Base-by-base conservation (phyloP, 2,888 invertebrate species). In the Prosapia bicincta region DNA sequence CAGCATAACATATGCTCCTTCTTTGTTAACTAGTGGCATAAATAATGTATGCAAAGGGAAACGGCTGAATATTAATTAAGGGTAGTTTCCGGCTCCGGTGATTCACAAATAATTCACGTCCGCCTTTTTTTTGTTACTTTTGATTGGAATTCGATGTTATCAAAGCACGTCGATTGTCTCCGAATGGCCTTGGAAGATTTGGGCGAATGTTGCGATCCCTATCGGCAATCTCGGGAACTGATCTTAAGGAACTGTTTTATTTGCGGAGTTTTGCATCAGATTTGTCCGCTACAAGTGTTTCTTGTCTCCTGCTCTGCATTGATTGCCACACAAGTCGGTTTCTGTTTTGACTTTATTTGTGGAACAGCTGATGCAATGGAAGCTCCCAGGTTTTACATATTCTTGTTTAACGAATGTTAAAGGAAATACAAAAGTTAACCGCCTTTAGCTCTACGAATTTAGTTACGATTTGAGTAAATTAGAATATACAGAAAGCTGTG, bases 51-150 rank as follows among this genome's bases (percentile, higher is more conserved):
- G 72, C 72, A 30, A 20, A 65, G 72, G 28, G 25, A 66, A 26
- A 72, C 66, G 30, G 66, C 72, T 54, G 72, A 72, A 72, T 72
- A 72, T 72, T 72, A 72, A 72, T 38, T 72, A 38, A 32, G 26
- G 13, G 20, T 32, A 54, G 72, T 67, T 72, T 72, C 72, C 72
- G 72, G 72, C 72, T 65, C 72, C 38, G 67, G 66, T 72, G 72
- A 67, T 72, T 72, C 72, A 10, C 32, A 67, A 66, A 67, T 66
- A 72, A 30, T 72, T 32, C 72, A 72, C 72, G 72, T 72, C 28
- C 25, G 67, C 30, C 24, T 15, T 38, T 66, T 65, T 43, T n/a
- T n/a, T n/a, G n/a, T n/a, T 30, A 30, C 30, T 30, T 30, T 65
- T 72, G 66, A 72, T 72, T 66, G 66, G 72, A 28, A 72, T 65